These are phyloP conservation scores for Papilio xuthus DNA, from an alignment of 1,140 invertebrate genomes.

Conservation along the genomic window DNA sequence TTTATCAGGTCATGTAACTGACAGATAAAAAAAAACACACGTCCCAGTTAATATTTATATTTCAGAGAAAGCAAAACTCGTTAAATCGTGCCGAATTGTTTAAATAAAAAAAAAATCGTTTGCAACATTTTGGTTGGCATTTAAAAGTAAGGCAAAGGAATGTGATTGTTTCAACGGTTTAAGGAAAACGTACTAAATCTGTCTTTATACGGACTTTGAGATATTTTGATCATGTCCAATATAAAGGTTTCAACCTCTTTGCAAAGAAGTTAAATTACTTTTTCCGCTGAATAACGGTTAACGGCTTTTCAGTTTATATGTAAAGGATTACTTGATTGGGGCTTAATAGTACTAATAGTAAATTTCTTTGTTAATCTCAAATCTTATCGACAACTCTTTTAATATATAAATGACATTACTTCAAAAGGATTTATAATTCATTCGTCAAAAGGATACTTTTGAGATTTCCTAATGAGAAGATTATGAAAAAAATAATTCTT, in stretches of 20 bases:
- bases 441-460: too few relatives aligned
- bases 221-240: constrained; percentile 16
- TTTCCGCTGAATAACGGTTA: background rate
- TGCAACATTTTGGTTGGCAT: constrained; percentile 30
- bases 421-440: too few relatives aligned
- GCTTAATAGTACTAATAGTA: too few relatives aligned
- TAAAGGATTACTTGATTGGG: too few relatives aligned
- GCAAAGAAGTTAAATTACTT: background rate
- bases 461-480: too few relatives aligned
- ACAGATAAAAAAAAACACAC: constrained; percentile 13
- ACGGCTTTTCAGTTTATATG: background rate
- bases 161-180: constrained; percentile 22
- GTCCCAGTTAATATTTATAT: constrained; percentile 35
- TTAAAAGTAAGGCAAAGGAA: constrained; percentile 23
- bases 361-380: too few relatives aligned
- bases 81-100: constrained; percentile 13
- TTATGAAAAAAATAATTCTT: too few relatives aligned
- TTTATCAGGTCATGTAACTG: constrained; percentile 23
- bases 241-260: constrained; percentile 11
- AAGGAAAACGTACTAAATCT: constrained; percentile 13
- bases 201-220: constrained; percentile 8
- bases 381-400: too few relatives aligned
- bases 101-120: background rate
- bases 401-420: too few relatives aligned
- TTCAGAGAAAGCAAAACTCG: constrained; percentile 32